Conservation (phyloP, 2,888 invertebrate genomes). For the Abrostola triplasia region DNA sequence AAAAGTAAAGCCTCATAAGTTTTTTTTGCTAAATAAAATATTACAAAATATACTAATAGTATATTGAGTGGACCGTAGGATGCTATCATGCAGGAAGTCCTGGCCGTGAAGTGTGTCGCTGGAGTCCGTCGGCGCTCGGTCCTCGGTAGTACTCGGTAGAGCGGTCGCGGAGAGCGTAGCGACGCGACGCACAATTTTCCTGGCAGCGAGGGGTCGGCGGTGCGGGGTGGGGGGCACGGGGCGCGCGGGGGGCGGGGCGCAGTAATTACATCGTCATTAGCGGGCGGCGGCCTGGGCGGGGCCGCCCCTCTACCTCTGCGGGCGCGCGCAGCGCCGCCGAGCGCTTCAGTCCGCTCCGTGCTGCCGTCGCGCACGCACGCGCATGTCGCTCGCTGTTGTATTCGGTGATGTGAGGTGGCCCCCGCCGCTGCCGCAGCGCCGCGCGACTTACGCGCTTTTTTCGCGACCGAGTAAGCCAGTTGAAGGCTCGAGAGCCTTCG, state of each 20-base stretch:
- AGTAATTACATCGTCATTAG: constrained; percentile 77
- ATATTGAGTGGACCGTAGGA: too few relatives aligned
- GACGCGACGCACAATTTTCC: constrained; percentile 48
- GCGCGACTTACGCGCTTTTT: constrained; percentile 85
- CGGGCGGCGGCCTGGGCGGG: constrained; percentile 82
- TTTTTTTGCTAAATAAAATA: too few relatives aligned
- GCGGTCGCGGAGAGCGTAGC: constrained; percentile 47
- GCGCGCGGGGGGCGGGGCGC: constrained; percentile 68
- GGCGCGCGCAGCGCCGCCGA: constrained; percentile 79
- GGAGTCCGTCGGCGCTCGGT: constrained; percentile 43
- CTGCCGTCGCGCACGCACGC: constrained; percentile 89
- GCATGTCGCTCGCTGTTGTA: constrained; percentile 86
- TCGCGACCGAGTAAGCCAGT: constrained; percentile 83
- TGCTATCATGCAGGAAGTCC: constrained; percentile 16
- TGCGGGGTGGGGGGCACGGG: constrained; percentile 50
- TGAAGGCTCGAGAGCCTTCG: constrained; percentile 88
- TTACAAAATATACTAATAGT: too few relatives aligned
- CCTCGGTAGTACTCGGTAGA: constrained; percentile 22
- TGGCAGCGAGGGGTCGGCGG: constrained; percentile 45
- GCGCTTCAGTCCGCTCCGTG: constrained; percentile 85
- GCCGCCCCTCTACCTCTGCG: constrained; percentile 72
- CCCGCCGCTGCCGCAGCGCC: constrained; percentile 85
- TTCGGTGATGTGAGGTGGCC: constrained; percentile 87
- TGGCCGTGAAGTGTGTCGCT: constrained; percentile 11
- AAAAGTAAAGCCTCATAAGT: too few relatives aligned